Evolutionary conservation across 1,140 invertebrate genomes (phyloP).

Genomic region (Aphidius gifuensis): DNA sequence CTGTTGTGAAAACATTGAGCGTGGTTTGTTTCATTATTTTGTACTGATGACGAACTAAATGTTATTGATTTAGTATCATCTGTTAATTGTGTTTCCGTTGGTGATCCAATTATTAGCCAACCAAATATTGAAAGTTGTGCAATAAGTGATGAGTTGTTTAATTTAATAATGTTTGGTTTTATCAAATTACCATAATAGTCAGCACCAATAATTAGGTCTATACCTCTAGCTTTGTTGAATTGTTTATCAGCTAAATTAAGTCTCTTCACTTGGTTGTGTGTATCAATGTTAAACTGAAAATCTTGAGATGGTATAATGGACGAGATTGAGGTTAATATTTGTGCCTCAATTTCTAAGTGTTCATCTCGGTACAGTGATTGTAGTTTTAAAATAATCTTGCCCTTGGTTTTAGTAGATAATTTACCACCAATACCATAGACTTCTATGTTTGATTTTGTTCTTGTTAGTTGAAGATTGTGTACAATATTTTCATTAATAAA

Average conservation of each 20-base stretch:
- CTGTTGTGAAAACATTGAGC: no score
- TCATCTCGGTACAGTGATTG: neutral
- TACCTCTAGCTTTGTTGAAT: neutral
- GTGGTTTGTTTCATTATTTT: no score
- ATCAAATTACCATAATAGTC: constrained; percentile 1
- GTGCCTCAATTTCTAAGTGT: neutral
- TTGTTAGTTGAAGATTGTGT: neutral
- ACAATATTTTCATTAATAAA: neutral
- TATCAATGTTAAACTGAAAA: neutral
- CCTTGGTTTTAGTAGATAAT: neutral
- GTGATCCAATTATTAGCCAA: neutral
- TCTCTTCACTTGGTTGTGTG: neutral
- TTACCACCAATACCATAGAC: neutral
- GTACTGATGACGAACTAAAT: no score
- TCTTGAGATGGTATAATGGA: neutral
- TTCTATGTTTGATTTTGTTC: neutral
- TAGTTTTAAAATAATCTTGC: neutral
- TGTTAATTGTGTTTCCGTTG: neutral
- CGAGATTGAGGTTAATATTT: neutral
- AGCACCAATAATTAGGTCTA: no score
- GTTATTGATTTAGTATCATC: neutral
- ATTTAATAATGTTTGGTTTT: neutral
- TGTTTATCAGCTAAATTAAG: neutral
- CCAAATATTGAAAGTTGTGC: neutral
- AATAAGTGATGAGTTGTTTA: neutral